Conservation (phyloP, 2,797 vertebrate genomes). For the Liasis olivaceus region DNA sequence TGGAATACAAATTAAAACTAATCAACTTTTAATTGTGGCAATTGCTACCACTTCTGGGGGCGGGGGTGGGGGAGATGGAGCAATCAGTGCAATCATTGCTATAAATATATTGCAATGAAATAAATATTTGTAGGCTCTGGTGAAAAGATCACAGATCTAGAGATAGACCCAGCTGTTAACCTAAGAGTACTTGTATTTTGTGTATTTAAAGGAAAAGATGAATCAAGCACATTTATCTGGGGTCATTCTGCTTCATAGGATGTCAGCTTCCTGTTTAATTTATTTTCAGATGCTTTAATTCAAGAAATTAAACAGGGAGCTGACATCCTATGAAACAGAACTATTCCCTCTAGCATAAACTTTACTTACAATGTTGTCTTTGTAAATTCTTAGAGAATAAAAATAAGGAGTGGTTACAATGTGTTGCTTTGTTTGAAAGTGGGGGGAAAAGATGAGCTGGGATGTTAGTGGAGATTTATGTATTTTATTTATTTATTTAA, state of each 20-base stretch:
- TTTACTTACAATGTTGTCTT: background rate
- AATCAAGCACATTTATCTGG: background rate
- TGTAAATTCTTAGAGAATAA: background rate
- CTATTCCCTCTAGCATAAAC: background rate
- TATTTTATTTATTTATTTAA: background rate
- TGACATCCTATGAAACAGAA: background rate
- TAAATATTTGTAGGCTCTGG: constrained; percentile 31
- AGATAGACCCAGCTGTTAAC: background rate
- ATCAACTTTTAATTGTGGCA: constrained; percentile 66
- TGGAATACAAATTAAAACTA: constrained; percentile 53
- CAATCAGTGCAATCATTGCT: constrained; percentile 51
- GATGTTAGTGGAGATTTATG: background rate
- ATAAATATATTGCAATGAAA: constrained; percentile 64
- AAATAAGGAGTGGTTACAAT: background rate
- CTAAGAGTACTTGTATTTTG: background rate
- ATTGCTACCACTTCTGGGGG: constrained; percentile 42
- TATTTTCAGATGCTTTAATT: background rate
- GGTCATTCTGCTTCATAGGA: background rate
- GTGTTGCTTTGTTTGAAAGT: background rate
- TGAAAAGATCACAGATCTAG: background rate
- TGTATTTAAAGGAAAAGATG: background rate
- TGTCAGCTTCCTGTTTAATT: background rate
- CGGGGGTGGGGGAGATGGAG: constrained; percentile 48
- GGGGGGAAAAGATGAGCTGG: background rate
- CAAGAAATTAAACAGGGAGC: background rate